Evolutionary conservation across 2,113 vertebrate genomes (phyloP), one percentile per base, ranked within the genome.

Genomic region (Heterotilapia buettikoferi): DNA sequence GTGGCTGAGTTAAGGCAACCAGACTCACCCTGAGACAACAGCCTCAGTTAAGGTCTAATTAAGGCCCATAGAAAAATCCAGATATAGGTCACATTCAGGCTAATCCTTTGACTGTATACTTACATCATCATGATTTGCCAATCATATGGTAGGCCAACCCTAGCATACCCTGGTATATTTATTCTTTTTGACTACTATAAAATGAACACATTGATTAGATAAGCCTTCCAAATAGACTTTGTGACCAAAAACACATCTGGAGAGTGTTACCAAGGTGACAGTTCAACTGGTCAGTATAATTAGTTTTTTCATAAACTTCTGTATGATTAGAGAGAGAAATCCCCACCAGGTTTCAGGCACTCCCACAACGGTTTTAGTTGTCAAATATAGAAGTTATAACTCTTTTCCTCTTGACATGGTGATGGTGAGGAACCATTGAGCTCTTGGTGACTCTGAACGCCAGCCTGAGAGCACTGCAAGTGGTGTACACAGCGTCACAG

Each of bases 401-500:
- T 45, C 5, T 1, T 45, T 29, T 73, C 21, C 21, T 40, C 9
- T 38, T 26, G 68, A 76, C 24, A 76, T 76, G 59, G 9, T 63
- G 40, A 47, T 47, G 40, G 24, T 0, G 68, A 45, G 13, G 0
- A 47, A 29, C 14, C 4, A 76, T 6, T 5, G 13, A 47, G 71
- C 40, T 16, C 43, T 47, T 29, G 24, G 24, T 50, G 71, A 29
- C 24, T 50, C 18, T 12, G 16, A 76, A 50, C 4, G 1, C 24
- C 71, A 50, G 43, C 16, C 2, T 26, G 26, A 12, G 24, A 50
- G 24, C 24, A 47, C 2, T 0, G 24, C 43, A 76, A 76, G 6
- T 0, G 24, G 2, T 76, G 43, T 12, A 45, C 68, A 43, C 9
- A 47, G 24, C 10, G 0, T 47, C 68, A 76, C 68, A 3, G 21